Evolutionary conservation across 2,888 invertebrate species (phyloP), one percentile per base, ranked within the genome.

Genomic region (Lycophotia porphyrea): DNA sequence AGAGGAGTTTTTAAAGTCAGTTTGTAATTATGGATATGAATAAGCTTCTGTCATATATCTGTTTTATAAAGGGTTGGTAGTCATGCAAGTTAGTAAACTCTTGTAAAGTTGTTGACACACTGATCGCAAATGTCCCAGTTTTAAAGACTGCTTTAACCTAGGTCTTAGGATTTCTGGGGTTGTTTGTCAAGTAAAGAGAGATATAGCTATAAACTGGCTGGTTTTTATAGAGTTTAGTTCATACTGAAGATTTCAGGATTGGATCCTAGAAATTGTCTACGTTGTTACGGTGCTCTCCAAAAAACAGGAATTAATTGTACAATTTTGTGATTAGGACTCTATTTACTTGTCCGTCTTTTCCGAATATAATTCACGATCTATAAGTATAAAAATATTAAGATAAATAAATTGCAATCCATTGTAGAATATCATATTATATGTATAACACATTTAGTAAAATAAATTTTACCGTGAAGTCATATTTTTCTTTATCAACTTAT

Each of bases 1-100:
- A 69, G 49, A 82, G 42, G 36, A 74, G 36, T 71, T 55, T 81
- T 81, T 68, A 65, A 81, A 81, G 24, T 55, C 55, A 47, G 24
- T 15, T 24, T 58, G n/a, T 71, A 65, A 60, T 68, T 72, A 83
- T 39, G 58, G 27, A 34, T 65, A 67, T 70, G 52, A 66, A 78
- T 61, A 49, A 49, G n/a, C 24, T 55, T 39, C 61, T 55, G 27
- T 36, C 47, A 42, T 55, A 42, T 55, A 67, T 81, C 5, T 18
- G n/a, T 31, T 60, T 44, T 27, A 4, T 31, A 5, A 52, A 65
- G 11, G 11, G 13, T 34, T 18, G n/a, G 39, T 7, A 42, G 52
- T 0, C 18, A 7, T 31, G 1, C 31, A 9, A 52, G 5, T 36
- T 21, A 9, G 42, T 63, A 24, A 9, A 24, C 44, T 15, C 9